A percentile compares a stretch with the other conserved stretches of the same genome.
phyloP scores from a whole-genome alignment of 2,797 vertebrate genomes.

The Apodemus agrarius region DNA sequence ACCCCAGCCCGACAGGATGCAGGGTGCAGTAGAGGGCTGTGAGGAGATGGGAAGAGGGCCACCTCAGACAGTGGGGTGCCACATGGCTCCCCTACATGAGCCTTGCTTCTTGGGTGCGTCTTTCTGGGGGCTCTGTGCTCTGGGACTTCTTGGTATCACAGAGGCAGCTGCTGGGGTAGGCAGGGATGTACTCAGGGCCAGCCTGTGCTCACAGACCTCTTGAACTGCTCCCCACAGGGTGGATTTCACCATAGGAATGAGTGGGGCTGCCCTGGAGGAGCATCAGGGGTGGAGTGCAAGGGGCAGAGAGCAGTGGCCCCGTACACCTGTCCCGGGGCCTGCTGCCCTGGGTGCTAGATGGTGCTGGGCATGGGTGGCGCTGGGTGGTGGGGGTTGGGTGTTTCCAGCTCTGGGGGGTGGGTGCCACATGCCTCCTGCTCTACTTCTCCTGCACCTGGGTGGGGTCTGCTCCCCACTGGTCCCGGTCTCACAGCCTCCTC shows the following conservation, averaged over 20 bases:
- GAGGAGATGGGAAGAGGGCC: neutral
- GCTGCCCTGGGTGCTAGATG: neutral
- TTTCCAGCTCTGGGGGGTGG: neutral
- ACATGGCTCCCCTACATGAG: neutral
- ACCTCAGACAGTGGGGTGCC: neutral
- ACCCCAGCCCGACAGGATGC: too few species aligned
- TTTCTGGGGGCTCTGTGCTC: neutral
- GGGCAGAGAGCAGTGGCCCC: neutral
- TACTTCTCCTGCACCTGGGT: neutral
- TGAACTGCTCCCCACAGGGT: neutral
- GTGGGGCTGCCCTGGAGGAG: neutral
- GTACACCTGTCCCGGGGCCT: neutral
- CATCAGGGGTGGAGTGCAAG: neutral
- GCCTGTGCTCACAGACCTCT: neutral
- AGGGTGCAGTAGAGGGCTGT: accelerated
- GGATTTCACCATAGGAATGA: too few species aligned
- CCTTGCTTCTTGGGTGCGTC: neutral
- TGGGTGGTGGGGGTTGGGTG: neutral
- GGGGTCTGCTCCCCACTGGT: neutral
- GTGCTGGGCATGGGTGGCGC: neutral
- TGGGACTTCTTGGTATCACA: neutral
- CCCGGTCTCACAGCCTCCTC: neutral
- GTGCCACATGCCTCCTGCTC: neutral
- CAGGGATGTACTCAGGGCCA: neutral
- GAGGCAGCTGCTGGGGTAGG: neutral